These are phyloP conservation scores for Varanus komodoensis DNA, from an alignment of 2,113 vertebrate genomes.

Conservation along the genomic window DNA sequence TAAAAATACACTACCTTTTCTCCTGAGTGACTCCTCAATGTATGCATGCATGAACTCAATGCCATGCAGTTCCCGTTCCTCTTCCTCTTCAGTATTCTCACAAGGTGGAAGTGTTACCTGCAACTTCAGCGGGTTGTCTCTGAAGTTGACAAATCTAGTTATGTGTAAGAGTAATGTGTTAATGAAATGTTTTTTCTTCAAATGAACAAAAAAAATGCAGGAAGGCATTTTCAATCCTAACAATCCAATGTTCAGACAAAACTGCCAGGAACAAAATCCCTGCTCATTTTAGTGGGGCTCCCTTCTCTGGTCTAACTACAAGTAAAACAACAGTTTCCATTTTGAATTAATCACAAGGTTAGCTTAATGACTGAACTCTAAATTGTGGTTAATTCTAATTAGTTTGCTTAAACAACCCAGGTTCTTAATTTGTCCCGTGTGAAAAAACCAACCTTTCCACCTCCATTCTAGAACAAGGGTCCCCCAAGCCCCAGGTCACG, in stretches of 20 bases:
- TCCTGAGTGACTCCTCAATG: conserved; percentile 82
- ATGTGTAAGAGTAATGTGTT: conserved; percentile 57
- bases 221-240: conserved; percentile 21
- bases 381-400: neutral
- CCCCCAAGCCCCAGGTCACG: too few species aligned
- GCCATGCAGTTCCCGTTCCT: conserved; percentile 90
- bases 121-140: conserved; percentile 91
- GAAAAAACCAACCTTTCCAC: neutral
- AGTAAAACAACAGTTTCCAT: neutral
- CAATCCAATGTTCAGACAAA: neutral
- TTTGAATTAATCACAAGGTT: neutral
- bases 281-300: neutral
- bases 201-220: neutral
- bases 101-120: conserved; percentile 79
- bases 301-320: neutral
- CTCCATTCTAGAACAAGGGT: neutral
- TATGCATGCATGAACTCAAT: conserved; percentile 92
- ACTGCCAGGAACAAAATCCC: too few species aligned
- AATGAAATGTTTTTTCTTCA: conserved; percentile 31
- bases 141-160: conserved; percentile 95
- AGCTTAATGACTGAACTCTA: neutral
- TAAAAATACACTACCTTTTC: conserved; percentile 46
- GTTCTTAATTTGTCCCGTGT: neutral
- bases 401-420: neutral
- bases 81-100: conserved; percentile 79